Evolutionary conservation across 2,113 vertebrate genomes (phyloP), one percentile per base, ranked within the genome.

Genomic region (Odontesthes bonariensis): DNA sequence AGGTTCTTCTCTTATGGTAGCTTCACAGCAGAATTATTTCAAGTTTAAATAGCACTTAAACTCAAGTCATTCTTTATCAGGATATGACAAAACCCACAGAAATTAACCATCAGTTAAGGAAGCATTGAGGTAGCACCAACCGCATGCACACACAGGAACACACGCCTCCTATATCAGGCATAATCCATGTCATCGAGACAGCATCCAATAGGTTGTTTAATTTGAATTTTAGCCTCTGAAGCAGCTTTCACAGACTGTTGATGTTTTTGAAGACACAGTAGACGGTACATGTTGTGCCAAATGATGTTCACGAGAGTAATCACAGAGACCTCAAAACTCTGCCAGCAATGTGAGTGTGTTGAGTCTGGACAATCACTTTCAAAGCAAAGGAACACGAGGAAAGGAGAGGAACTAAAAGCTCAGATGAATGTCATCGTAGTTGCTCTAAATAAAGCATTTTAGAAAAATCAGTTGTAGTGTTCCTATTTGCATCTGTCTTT

Each of bases 401-500:
- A 33, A 32, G 5, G 57, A 40, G 71, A 63, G 69, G 58, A 79
- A 65, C 58, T 66, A 58, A n/a, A 68, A 84, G 75, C 74, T 87
- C 55, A 62, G 70, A 64, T 85, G 85, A 92, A 90, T 90, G 92
- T 93, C 79, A 86, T 82, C 54, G 72, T 88, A 86, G 81, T 89
- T 79, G 77, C 85, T 89, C 75, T 78, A 33, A 78, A 82, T 70
- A 67, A 84, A 81, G 77, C 70, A 53, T 88, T 87, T 87, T 83
- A 89, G 80, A 76, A 82, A 84, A 86, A 4, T 81, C 86, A 89
- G 85, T 85, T 90, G 79, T 62, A 89, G 53, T 85, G 84, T 85
- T 84, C 79, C 77, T 91, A 78, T 91, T 93, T 92, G 89, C 89
- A 87, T 83, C 56, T 81, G 89, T 93, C 81, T 94, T 94, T 94